Evolutionary conservation across 1,140 invertebrate species (phyloP).

Genomic region (Callitettix versicolor): DNA sequence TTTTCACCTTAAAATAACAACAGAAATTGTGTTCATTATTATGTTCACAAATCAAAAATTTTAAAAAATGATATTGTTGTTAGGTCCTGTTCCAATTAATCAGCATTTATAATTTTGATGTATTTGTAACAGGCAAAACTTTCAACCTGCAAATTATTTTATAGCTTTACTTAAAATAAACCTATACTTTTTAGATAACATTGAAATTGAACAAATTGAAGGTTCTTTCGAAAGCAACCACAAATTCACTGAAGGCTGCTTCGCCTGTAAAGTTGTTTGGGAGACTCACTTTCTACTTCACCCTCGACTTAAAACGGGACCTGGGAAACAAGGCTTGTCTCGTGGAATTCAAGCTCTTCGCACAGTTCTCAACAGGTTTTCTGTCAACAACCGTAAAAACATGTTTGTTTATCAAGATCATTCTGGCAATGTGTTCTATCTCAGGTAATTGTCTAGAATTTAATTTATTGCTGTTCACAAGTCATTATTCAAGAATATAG

Average conservation of each 20-base stretch:
- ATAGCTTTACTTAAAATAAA: too few species aligned
- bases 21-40: too few species aligned
- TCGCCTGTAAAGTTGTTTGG: slow-evolving; percentile 64
- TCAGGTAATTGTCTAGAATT: slow-evolving; percentile 32
- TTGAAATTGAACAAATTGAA: too few species aligned
- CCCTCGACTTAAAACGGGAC: slow-evolving; percentile 56
- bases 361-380: slow-evolving; percentile 57
- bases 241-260: slow-evolving; percentile 50
- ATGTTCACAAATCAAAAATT: too few species aligned
- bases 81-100: too few species aligned
- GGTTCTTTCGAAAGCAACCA: too few species aligned
- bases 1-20: too few species aligned
- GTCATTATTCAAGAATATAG: not conserved
- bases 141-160: too few species aligned
- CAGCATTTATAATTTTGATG: too few species aligned
- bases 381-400: slow-evolving; percentile 62
- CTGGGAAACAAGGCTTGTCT: slow-evolving; percentile 45
- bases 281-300: slow-evolving; percentile 58
- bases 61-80: too few species aligned
- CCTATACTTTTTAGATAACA: too few species aligned
- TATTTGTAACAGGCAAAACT: too few species aligned
- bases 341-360: slow-evolving; percentile 52
- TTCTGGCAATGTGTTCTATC: slow-evolving; percentile 57
- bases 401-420: slow-evolving; percentile 72
- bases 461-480: not conserved